Conservation (phyloP, 1,140 invertebrate species). For the Brachionus plicatilis region DNA sequence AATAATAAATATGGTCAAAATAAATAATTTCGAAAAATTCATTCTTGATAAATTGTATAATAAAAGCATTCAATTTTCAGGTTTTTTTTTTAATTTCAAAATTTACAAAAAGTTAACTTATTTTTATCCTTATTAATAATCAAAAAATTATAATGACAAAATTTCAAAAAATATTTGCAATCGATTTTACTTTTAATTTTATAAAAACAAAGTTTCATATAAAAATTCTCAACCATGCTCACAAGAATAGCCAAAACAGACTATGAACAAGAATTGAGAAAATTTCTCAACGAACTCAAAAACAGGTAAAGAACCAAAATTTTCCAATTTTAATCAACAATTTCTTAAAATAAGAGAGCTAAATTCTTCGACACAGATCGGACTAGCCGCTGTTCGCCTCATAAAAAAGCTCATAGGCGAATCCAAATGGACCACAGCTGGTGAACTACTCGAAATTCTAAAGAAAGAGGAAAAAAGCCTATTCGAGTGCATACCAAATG, state of each 20-base stretch:
- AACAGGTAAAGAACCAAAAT: not conserved
- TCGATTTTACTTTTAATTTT: not conserved
- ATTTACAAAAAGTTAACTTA: not conserved
- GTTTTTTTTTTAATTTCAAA: not conserved
- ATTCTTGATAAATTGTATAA: no score
- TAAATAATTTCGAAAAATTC: no score
- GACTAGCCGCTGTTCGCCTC: not conserved
- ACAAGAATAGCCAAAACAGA: not conserved
- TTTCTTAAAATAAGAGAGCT: not conserved
- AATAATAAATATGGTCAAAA: no score
- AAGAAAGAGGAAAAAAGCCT: not conserved
- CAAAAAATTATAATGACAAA: not conserved
- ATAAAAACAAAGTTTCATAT: not conserved
- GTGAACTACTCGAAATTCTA: slow-evolving; percentile 9
- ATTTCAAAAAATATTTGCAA: slow-evolving; percentile 17
- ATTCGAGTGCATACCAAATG: slow-evolving; percentile 15
- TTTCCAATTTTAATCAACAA: no score
- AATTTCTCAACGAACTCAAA: not conserved
- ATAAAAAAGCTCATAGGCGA: slow-evolving; percentile 40
- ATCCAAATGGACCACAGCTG: slow-evolving; percentile 33
- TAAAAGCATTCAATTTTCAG: no score
- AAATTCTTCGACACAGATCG: not conserved
- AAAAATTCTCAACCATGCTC: not conserved
- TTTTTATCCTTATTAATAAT: not conserved
- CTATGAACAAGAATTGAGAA: not conserved